A percentile compares a stretch with the other conserved stretches of the same genome.
Evolutionary conservation across 2,113 vertebrate genomes (phyloP).

Genomic region (Cochlearius cochlearius): DNA sequence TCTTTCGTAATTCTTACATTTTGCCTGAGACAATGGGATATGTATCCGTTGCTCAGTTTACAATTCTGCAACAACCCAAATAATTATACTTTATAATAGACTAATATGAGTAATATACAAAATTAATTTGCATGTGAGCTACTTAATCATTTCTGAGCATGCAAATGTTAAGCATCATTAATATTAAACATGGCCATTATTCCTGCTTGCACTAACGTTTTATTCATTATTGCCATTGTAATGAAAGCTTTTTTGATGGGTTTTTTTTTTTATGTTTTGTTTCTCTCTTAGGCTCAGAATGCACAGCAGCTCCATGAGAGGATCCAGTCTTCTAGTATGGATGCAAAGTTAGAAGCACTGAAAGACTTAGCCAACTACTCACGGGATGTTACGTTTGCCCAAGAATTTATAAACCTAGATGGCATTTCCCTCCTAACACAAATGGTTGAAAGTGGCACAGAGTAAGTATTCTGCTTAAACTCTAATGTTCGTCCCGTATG

Average conservation of each 20-base stretch:
- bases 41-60: not conserved
- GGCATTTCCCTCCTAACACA: conserved; percentile 94
- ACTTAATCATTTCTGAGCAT: not conserved
- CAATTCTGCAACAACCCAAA: not conserved
- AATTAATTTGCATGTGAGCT: not conserved
- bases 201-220: not conserved
- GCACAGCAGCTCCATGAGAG: conserved; percentile 91
- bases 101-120: not conserved
- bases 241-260: not conserved
- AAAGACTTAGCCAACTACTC: conserved; percentile 94
- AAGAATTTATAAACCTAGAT: conserved; percentile 98
- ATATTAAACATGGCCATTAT: not conserved
- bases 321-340: conserved; percentile 97
- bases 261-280: not conserved
- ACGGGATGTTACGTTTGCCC: conserved; percentile 93
- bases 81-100: not conserved
- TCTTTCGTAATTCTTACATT: not conserved
- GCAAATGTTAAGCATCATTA: not conserved
- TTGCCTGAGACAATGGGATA: not conserved
- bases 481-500: rapidly evolving
- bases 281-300: conserved; percentile 82
- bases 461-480: conserved; percentile 80
- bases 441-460: conserved; percentile 97
- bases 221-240: not conserved
- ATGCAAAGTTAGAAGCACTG: conserved; percentile 92